Conservation (phyloP, 2,888 invertebrate species). For the Brachylomia viminalis region DNA sequence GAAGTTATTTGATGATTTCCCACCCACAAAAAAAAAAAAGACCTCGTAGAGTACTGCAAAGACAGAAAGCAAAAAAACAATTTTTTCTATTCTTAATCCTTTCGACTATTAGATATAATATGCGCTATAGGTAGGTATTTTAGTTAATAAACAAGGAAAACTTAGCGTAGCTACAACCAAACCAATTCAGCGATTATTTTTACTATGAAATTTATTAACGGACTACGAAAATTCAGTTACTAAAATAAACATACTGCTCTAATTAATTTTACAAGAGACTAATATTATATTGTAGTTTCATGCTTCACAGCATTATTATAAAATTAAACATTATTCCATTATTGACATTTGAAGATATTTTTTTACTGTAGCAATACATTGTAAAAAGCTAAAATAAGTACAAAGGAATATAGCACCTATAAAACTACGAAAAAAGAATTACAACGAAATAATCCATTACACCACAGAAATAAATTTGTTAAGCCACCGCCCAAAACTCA, state of each 20-base stretch:
- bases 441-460: not conserved
- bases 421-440: too few species aligned
- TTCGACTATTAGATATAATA: not conserved
- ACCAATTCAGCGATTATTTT: not conserved
- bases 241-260: slow-evolving; percentile 12
- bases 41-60: too few species aligned
- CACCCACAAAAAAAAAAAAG: too few species aligned
- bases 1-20: too few species aligned
- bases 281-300: slow-evolving; percentile 6
- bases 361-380: too few species aligned
- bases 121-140: not conserved
- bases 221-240: not conserved
- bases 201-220: not conserved
- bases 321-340: not conserved
- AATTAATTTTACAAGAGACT: slow-evolving; percentile 12
- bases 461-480: not conserved
- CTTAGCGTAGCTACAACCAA: not conserved
- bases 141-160: not conserved
- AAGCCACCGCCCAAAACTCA: slow-evolving; percentile 20
- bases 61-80: too few species aligned
- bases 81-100: too few species aligned
- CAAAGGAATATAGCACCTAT: too few species aligned
- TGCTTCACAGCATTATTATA: not conserved
- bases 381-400: too few species aligned
- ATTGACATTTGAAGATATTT: not conserved